Percentiles rank a stretch among this genome's conserved stretches.
phyloP scores from a whole-genome alignment of 2,113 vertebrate species.

The Barnardius zonarius region DNA sequence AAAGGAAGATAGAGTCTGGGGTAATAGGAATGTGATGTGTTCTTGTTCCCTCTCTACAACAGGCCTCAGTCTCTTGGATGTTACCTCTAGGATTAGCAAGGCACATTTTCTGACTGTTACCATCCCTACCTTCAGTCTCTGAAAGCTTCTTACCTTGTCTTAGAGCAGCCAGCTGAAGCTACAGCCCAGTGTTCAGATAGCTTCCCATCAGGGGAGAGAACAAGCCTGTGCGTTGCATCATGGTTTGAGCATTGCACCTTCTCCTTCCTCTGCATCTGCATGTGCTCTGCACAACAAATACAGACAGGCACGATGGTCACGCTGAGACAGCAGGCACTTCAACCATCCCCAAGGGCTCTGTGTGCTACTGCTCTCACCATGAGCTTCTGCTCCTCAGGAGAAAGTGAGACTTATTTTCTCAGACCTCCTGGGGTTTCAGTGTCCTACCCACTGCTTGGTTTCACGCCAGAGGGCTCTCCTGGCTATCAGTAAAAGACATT shows the following conservation, averaged over 20 bases:
- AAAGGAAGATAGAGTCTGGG: neutral
- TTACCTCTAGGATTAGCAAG: neutral
- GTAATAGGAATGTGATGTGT: neutral
- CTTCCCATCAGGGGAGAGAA: neutral
- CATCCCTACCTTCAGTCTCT: neutral
- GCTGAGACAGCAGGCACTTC: neutral
- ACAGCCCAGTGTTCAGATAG: neutral
- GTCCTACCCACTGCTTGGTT: neutral
- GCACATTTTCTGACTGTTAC: neutral
- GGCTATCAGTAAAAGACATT: neutral
- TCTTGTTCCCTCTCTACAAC: neutral
- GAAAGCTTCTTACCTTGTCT: neutral
- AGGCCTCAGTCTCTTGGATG: neutral
- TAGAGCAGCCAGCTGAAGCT: neutral
- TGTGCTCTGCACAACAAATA: neutral
- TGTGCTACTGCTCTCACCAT: neutral
- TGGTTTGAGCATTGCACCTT: neutral
- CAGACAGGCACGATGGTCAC: accelerated
- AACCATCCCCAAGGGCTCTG: neutral
- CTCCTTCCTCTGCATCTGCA: neutral
- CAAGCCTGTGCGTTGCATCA: neutral
- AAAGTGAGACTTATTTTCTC: neutral
- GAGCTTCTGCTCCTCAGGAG: neutral
- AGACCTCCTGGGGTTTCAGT: neutral
- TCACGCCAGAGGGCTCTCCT: neutral